phyloP scores from a whole-genome alignment of 2,888 invertebrate genomes.

The Drosophila cognata region DNA sequence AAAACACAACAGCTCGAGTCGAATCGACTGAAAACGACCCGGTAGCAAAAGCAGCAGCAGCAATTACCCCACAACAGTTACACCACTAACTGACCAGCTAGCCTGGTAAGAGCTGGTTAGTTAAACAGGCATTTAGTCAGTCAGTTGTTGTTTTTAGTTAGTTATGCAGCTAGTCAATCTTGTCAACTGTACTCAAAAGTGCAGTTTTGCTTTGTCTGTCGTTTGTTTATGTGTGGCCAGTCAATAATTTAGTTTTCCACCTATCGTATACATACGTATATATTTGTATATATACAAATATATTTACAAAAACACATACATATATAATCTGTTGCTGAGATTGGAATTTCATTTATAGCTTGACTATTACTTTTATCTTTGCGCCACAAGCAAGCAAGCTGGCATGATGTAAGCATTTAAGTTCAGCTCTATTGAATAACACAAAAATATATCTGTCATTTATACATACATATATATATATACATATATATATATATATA shows the following conservation, averaged over 20 bases:
- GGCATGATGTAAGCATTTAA: constrained; percentile 67
- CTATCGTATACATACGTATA: background rate
- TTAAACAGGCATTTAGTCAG: constrained; percentile 20
- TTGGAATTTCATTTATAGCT: constrained; percentile 57
- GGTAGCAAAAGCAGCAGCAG: constrained; percentile 43
- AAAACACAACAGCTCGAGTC: constrained; percentile 39
- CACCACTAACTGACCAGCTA: constrained; percentile 26
- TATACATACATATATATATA: background rate
- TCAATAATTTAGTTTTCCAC: constrained; percentile 30
- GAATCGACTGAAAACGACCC: constrained; percentile 24
- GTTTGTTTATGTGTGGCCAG: constrained; percentile 29
- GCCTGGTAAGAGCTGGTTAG: constrained; percentile 24
- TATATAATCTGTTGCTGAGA: constrained; percentile 32
- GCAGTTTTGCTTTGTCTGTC: constrained; percentile 33
- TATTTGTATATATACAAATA: background rate
- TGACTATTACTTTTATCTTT: constrained; percentile 45
- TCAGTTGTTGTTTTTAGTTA: constrained; percentile 50
- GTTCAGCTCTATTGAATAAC: constrained; percentile 32
- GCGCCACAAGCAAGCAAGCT: constrained; percentile 15
- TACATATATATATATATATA: background rate
- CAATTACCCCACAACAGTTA: constrained; percentile 52
- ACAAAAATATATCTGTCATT: background rate
- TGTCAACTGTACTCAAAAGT: constrained; percentile 79
- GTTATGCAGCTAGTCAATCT: constrained; percentile 78
- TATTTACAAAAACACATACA: background rate